Base-by-base conservation (phyloP, 2,113 vertebrate species). In the Crotalus horridus region DNA sequence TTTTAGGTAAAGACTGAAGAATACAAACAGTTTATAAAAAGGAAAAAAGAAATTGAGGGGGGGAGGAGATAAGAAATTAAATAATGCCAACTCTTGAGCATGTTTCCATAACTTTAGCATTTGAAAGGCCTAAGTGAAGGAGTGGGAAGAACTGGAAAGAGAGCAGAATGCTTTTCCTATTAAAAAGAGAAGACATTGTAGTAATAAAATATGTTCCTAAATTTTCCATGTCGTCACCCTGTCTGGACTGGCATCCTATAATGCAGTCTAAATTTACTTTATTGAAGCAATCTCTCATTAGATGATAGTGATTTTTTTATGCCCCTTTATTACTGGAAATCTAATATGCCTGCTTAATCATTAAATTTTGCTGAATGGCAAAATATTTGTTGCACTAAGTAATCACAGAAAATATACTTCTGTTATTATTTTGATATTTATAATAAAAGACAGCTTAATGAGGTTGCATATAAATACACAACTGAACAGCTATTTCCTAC, bases 261-360 rank as follows among this genome's bases (percentile, higher is more conserved):
- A 90, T 88, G 96, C 13, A 90, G 87, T 64, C 88, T 92, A 17
- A 43, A 46, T 92, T 85, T 55, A 85, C 88, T 46, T 43, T 89
- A 59, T 85, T 48, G 54, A 89, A 89, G 89, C 29, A 89, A 88
- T 51, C 92, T 59, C 69, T 74, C 91, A 43, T 93, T 95, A 94
- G 90, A 94, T 94, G 91, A 56, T 93, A 81, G 94, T 92, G 29
- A 88, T 29, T 92, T 92, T 59, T 92, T 93, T 87, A 74, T 64
- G 53, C 10, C 1, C 20, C 48, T 51, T 54, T 87, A 43, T 93
- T 93, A 93, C 55, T 90, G 92, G 92, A 90, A 93, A 93, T 90
- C 74, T 87, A 90, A 90, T 86, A 90, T 87, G 74, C 90, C 81
- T 93, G 51, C 48, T 64, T 46, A 64, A 90, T 43, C 88, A 69